A percentile compares a stretch with the other conserved stretches of the same genome.
Conservation (phyloP, 2,113 vertebrate genomes). For the Eublepharis macularius region DNA sequence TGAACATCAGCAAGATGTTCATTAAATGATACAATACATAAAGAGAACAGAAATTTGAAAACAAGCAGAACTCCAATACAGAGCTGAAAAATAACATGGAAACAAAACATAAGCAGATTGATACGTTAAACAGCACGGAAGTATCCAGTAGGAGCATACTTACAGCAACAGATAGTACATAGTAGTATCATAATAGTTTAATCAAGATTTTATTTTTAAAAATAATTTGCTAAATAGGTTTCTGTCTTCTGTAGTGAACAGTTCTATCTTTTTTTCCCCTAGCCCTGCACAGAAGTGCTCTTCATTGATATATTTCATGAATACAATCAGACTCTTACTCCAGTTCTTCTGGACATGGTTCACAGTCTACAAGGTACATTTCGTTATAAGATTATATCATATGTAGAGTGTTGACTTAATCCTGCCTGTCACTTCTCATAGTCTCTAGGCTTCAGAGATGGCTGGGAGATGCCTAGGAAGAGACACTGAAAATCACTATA, state of each 20-base stretch:
- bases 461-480: too few species aligned
- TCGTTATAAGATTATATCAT: neutral
- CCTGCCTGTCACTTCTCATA: neutral
- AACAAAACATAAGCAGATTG: too few species aligned
- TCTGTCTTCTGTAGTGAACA: neutral
- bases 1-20: too few species aligned
- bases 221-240: neutral
- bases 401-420: neutral
- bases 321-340: constrained; percentile 94
- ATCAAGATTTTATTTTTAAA: neutral
- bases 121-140: too few species aligned
- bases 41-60: too few species aligned
- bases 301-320: constrained; percentile 98
- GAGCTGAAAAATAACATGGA: too few species aligned
- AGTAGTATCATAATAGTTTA: neutral
- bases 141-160: too few species aligned
- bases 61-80: too few species aligned
- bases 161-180: too few species aligned
- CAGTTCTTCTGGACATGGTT: constrained; percentile 95
- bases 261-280: constrained; percentile 33
- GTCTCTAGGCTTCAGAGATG: too few species aligned
- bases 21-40: too few species aligned
- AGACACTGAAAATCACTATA: too few species aligned
- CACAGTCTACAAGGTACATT: constrained; percentile 88
- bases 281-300: constrained; percentile 97